Percentiles rank a stretch among this genome's conserved stretches.
phyloP scores from a whole-genome alignment of 1,140 invertebrate genomes.

The Bombus cullumanus region DNA sequence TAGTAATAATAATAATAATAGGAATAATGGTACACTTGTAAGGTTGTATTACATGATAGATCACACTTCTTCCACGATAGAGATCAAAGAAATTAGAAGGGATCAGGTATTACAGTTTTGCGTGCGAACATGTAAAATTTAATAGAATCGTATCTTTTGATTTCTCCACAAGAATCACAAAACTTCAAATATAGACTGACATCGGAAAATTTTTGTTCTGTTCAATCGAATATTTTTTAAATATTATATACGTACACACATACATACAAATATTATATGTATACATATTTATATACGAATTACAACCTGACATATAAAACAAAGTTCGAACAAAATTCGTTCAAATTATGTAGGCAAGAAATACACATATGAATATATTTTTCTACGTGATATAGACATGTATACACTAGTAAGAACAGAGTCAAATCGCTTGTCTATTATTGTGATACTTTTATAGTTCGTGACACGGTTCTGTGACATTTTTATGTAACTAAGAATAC shows the following conservation, averaged over 20 bases:
- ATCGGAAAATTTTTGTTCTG: too few relatives aligned
- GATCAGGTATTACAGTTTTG: not conserved
- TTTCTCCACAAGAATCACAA: not conserved
- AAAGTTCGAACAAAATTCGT: not conserved
- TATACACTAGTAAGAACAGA: not conserved
- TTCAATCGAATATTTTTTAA: not conserved
- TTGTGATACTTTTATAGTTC: not conserved
- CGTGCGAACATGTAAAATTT: not conserved
- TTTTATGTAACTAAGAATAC: not conserved
- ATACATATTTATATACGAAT: too few relatives aligned
- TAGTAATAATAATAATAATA: conserved; percentile 18
- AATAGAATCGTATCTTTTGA: not conserved
- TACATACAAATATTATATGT: too few relatives aligned
- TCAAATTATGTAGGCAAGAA: not conserved
- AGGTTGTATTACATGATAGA: not conserved
- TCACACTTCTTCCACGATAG: too few relatives aligned
- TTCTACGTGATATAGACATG: not conserved
- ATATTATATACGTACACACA: not conserved
- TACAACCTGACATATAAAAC: not conserved
- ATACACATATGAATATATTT: not conserved
- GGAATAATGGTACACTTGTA: not conserved
- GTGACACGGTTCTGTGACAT: not conserved
- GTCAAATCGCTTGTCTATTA: not conserved
- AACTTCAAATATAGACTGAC: not conserved
- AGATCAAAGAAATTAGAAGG: not conserved